Evolutionary conservation across 2,888 invertebrate genomes (phyloP).

Genomic region (Tipula vernalis): DNA sequence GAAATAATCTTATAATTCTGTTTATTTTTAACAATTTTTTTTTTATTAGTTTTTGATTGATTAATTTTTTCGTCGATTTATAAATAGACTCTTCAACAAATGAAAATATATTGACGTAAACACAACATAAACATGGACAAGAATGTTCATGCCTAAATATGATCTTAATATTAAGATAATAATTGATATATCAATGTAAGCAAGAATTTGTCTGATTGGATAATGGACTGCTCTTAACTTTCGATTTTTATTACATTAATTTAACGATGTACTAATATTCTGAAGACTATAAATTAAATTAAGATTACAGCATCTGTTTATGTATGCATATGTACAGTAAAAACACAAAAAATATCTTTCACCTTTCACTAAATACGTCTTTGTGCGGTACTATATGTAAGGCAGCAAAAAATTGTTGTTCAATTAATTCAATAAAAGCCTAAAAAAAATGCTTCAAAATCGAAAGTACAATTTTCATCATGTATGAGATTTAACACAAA

Average conservation of each 20-base stretch:
- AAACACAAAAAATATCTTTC: not conserved
- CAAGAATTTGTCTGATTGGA: not conserved
- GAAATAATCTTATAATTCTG: not conserved
- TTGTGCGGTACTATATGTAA: not conserved
- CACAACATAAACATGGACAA: not conserved
- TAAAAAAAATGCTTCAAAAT: not conserved
- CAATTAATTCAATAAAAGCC: not conserved
- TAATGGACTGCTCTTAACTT: not conserved
- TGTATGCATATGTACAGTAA: not conserved
- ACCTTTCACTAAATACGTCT: not conserved
- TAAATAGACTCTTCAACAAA: not conserved
- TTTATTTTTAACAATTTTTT: not conserved
- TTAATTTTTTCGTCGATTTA: not conserved
- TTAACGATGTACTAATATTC: not conserved
- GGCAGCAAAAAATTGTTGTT: not conserved
- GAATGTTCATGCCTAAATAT: not conserved
- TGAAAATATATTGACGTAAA: not conserved
- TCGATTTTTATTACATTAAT: not conserved
- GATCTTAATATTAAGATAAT: not conserved
- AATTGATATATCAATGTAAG: not conserved
- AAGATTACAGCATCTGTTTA: not conserved
- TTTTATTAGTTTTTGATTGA: not conserved
- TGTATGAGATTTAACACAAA: not conserved
- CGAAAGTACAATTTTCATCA: not conserved
- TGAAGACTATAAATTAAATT: not conserved